These are phyloP conservation scores for Limnothrissa miodon DNA, from an alignment of 2,113 vertebrate species.

Conservation along the genomic window DNA sequence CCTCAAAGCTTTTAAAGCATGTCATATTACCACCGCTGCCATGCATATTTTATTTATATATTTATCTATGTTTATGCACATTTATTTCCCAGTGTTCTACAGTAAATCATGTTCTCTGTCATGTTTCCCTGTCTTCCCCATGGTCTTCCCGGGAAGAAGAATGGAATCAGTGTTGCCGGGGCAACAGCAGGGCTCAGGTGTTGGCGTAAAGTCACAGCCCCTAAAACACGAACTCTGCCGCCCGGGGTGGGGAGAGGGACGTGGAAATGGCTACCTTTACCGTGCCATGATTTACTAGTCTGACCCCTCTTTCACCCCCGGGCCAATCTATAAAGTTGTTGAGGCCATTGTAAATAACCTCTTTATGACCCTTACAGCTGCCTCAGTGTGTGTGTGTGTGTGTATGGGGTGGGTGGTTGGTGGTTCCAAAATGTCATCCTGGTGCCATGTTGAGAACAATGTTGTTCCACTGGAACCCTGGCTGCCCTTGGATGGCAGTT, in stretches of 20 bases:
- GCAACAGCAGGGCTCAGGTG: constrained; percentile 34
- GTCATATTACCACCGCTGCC: neutral
- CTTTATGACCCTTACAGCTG: constrained; percentile 51
- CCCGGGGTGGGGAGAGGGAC: neutral
- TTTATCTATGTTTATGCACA: neutral
- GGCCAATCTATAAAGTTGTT: constrained; percentile 63
- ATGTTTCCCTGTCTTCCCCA: neutral
- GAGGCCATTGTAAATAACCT: constrained; percentile 61
- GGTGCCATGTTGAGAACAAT: constrained; percentile 6
- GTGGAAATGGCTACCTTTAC: constrained; percentile 31
- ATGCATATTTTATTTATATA: neutral
- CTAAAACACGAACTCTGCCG: constrained; percentile 32
- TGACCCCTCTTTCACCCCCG: constrained; percentile 59
- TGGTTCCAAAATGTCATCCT: neutral
- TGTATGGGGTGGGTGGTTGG: neutral
- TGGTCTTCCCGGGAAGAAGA: neutral
- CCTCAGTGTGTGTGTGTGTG: constrained; percentile 29
- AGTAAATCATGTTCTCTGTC: neutral
- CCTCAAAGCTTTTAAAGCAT: neutral
- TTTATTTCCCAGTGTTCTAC: neutral
- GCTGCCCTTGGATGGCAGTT: neutral
- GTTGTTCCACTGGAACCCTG: neutral
- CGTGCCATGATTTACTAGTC: neutral
- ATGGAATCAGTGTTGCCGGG: neutral
- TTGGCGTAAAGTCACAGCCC: constrained; percentile 45